Evolutionary conservation across 1,140 invertebrate genomes (phyloP).

Genomic region (Scaptomyza montana): DNA sequence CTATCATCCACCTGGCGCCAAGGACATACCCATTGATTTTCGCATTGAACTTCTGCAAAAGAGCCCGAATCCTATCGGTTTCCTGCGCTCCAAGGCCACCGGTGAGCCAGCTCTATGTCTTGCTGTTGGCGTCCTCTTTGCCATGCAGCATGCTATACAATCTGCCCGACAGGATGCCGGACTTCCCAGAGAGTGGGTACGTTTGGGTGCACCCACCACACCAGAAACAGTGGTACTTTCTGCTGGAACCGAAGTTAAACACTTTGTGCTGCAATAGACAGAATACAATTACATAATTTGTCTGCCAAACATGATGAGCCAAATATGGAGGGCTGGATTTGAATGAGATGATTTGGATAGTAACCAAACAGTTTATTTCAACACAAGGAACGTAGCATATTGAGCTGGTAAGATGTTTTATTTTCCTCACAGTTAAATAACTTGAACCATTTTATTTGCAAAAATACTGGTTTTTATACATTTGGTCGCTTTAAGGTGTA

Average conservation of each 20-base stretch:
- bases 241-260: constrained; percentile 58
- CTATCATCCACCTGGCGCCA: constrained; percentile 91
- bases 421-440: no score
- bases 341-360: no score
- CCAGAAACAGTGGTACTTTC: constrained; percentile 81
- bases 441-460: no score
- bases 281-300: no score
- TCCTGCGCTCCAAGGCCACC: constrained; percentile 91
- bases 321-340: no score
- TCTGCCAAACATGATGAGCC: no score
- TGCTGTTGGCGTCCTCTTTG: constrained; percentile 87
- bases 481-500: no score
- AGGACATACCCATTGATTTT: constrained; percentile 93
- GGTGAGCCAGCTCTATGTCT: constrained; percentile 92
- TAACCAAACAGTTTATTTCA: no score
- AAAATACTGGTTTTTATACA: no score
- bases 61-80: constrained; percentile 87
- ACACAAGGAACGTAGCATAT: no score
- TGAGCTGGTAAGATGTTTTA: no score
- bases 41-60: constrained; percentile 90
- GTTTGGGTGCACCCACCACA: constrained; percentile 84
- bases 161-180: constrained; percentile 87
- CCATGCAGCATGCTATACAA: constrained; percentile 89
- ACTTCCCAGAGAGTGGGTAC: constrained; percentile 84
- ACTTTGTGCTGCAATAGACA: no score